Conservation (phyloP, 2,888 invertebrate species). For the Argyresthia albistria region DNA sequence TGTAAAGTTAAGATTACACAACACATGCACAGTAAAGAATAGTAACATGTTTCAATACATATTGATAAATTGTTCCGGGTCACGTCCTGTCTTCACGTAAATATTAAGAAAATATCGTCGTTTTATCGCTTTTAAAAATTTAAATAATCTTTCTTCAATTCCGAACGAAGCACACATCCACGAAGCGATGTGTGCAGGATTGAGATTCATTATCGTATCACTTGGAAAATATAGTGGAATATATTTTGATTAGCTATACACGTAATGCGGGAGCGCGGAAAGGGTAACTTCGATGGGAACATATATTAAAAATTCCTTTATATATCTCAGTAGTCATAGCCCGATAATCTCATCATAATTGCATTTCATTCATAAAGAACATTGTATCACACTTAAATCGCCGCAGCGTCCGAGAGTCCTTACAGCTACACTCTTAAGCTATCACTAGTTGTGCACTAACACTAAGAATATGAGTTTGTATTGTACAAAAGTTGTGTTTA, state of each 20-base stretch:
- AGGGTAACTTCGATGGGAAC: constrained; percentile 41
- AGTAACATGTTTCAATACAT: constrained; percentile 19
- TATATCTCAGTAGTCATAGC: constrained; percentile 39
- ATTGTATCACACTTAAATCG: neutral
- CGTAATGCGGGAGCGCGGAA: constrained; percentile 11
- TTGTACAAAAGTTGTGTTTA: neutral
- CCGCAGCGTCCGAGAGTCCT: neutral
- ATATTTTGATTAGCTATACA: too few species aligned
- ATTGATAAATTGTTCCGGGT: constrained; percentile 22
- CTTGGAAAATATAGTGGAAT: constrained; percentile 14
- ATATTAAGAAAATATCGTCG: constrained; percentile 52
- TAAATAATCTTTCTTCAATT: constrained; percentile 54
- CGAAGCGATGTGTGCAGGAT: constrained; percentile 29
- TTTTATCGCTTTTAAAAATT: constrained; percentile 23
- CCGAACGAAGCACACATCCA: constrained; percentile 33
- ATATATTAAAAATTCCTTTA: constrained; percentile 39
- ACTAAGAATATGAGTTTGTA: constrained; percentile 14
- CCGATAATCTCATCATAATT: constrained; percentile 20
- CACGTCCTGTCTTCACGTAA: constrained; percentile 33
- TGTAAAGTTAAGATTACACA: constrained; percentile 20
- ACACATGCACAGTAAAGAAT: constrained; percentile 10
- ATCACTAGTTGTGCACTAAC: constrained; percentile 45
- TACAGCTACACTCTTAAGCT: constrained; percentile 14
- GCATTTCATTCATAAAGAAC: constrained; percentile 6
- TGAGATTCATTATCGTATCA: constrained; percentile 8